Conservation (phyloP, 1,140 invertebrate species). For the Listronotus bonariensis region DNA sequence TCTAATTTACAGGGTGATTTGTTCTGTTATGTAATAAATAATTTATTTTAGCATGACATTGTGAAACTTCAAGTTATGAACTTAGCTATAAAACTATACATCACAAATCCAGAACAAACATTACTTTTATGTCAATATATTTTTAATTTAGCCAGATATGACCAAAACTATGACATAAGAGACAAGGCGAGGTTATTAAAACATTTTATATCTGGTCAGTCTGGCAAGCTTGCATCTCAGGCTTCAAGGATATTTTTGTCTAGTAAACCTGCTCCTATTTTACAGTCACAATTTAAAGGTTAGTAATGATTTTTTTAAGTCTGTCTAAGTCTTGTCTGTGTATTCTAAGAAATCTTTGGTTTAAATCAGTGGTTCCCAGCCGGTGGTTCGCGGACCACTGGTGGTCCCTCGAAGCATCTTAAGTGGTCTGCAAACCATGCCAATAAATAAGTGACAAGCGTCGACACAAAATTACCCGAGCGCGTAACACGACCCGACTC, state of each 20-base stretch:
- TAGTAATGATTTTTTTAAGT: constrained; percentile 1
- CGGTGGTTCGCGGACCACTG: no score
- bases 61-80: constrained; percentile 97
- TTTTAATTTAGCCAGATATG: constrained; percentile 95
- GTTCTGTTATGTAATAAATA: no score
- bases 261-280: constrained; percentile 85
- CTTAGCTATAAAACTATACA: constrained; percentile 90
- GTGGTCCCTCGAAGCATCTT: no score
- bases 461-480: no score
- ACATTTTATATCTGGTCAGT: constrained; percentile 76
- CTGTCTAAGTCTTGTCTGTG: constrained; percentile 6
- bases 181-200: constrained; percentile 89
- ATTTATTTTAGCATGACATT: constrained; percentile 76
- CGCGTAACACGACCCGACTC: background rate
- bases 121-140: constrained; percentile 91
- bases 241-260: constrained; percentile 87
- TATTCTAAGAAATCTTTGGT: background rate
- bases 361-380: background rate
- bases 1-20: no score
- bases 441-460: no score
- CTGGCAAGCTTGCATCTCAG: constrained; percentile 65
- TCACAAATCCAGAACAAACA: constrained; percentile 88
- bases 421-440: no score
- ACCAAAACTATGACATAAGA: constrained; percentile 96
- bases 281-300: constrained; percentile 71